Conservation (phyloP, 2,113 vertebrate genomes). For the Formicarius rufipectus region DNA sequence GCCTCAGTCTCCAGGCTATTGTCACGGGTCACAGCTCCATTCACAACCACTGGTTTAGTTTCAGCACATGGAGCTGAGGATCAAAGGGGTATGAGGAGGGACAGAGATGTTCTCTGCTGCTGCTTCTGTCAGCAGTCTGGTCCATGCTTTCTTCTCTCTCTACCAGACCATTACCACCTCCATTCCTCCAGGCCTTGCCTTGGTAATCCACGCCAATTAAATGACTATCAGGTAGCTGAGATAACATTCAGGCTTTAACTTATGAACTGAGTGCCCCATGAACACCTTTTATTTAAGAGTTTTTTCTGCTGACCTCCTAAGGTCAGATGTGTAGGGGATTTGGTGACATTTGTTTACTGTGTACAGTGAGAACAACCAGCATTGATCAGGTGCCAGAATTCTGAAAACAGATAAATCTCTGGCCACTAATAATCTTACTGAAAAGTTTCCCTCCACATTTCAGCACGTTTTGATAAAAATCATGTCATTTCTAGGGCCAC, state of each 20-base stretch:
- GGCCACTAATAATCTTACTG: neutral
- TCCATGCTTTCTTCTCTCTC: neutral
- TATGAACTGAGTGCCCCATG: neutral
- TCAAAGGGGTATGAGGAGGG: neutral
- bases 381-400: neutral
- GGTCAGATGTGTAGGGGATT: neutral
- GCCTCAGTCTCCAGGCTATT: neutral
- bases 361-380: neutral
- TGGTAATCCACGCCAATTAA: neutral
- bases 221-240: neutral
- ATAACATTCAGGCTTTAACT: neutral
- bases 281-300: neutral
- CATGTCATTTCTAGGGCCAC: neutral
- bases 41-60: neutral
- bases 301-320: neutral
- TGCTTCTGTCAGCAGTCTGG: neutral
- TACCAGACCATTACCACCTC: neutral
- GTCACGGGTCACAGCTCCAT: neutral
- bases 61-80: neutral
- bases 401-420: neutral
- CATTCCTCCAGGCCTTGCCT: neutral
- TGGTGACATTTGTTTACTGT: neutral
- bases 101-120: neutral
- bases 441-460: neutral
- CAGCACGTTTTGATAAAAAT: neutral